phyloP scores from a whole-genome alignment of 1,140 invertebrate species.

The Harpegnathos saltator region DNA sequence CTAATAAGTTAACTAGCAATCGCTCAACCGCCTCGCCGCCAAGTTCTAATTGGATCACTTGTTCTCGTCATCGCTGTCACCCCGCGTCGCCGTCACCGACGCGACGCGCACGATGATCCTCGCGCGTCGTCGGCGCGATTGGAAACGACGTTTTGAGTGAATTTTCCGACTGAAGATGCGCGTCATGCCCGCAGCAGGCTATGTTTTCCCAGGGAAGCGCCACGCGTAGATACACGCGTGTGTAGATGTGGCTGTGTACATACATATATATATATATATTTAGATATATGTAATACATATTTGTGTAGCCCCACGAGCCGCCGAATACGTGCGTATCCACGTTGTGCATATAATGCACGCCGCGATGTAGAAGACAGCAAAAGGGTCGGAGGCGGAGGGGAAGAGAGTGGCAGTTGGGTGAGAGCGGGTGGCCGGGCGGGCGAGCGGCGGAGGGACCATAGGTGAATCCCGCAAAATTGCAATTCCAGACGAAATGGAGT shows the following conservation, averaged over 20 bases:
- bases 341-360: conserved; percentile 53
- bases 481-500: conserved; percentile 66
- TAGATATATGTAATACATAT: no score
- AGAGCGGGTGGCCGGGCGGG: background rate
- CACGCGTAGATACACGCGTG: conserved; percentile 22
- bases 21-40: conserved; percentile 38
- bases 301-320: conserved; percentile 32
- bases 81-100: no score
- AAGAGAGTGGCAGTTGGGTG: background rate
- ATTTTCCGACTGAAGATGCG: conserved; percentile 59
- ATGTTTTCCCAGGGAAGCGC: conserved; percentile 62
- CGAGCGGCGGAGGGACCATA: conserved; percentile 22
- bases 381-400: conserved; percentile 22
- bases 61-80: conserved; percentile 32
- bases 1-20: conserved; percentile 61
- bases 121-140: background rate
- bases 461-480: conserved; percentile 64
- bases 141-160: conserved; percentile 48
- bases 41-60: conserved; percentile 61
- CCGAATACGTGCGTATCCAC: conserved; percentile 24
- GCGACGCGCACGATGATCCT: background rate
- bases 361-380: conserved; percentile 26
- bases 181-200: conserved; percentile 31
- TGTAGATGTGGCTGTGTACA: no score
- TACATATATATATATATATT: conserved; percentile 23